phyloP scores from a whole-genome alignment of 1,140 invertebrate genomes.

The Papilio dardanus region DNA sequence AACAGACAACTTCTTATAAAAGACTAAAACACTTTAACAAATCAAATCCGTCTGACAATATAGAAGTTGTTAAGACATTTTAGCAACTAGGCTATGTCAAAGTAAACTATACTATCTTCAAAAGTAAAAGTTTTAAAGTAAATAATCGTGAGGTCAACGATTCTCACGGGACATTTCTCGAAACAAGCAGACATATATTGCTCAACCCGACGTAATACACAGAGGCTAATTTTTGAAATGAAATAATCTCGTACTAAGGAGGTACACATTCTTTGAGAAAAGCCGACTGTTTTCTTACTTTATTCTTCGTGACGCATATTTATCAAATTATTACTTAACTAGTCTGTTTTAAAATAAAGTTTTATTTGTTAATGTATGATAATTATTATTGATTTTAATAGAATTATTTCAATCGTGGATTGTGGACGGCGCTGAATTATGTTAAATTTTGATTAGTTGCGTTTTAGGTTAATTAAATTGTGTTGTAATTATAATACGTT shows the following conservation, averaged over 20 bases:
- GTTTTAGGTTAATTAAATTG: background rate
- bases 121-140: constrained; percentile 23
- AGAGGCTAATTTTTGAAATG: constrained; percentile 73
- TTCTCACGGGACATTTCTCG: constrained; percentile 49
- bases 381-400: background rate
- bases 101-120: constrained; percentile 13
- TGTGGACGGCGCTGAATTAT: background rate
- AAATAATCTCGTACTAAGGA: constrained; percentile 63
- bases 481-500: background rate
- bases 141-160: constrained; percentile 21
- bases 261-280: constrained; percentile 66
- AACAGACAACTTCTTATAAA: background rate
- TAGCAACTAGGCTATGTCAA: constrained; percentile 1
- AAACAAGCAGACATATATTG: constrained; percentile 66
- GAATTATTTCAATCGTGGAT: background rate
- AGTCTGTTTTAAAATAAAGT: background rate
- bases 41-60: too few species aligned
- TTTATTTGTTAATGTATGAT: background rate
- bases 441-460: background rate
- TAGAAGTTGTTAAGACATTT: too few species aligned
- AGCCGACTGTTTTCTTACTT: constrained; percentile 59
- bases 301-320: background rate
- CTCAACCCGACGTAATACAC: constrained; percentile 60
- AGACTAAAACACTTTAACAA: too few species aligned
- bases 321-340: background rate